phyloP scores from a whole-genome alignment of 2,113 vertebrate genomes.

The Oncorhynchus tshawytscha region DNA sequence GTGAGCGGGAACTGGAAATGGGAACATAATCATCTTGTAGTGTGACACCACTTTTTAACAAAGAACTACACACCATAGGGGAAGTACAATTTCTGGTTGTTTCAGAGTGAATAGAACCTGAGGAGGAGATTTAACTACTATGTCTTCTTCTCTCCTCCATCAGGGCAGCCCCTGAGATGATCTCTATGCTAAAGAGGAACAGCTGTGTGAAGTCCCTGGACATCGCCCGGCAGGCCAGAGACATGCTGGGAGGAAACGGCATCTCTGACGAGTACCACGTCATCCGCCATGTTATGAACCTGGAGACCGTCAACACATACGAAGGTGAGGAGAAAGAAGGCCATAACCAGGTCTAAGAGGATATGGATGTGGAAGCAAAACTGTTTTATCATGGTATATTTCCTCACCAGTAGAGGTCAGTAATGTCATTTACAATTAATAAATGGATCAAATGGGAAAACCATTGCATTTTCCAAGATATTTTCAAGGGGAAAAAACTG shows the following conservation, averaged over 20 bases:
- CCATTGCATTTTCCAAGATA: background rate
- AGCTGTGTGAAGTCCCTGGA: conserved; percentile 89
- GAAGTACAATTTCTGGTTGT: background rate
- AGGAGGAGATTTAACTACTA: background rate
- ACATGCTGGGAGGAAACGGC: conserved; percentile 92
- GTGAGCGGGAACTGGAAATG: conserved; percentile 48
- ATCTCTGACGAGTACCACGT: conserved; percentile 88
- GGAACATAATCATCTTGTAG: background rate
- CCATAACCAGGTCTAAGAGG: background rate
- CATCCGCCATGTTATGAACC: conserved; percentile 88
- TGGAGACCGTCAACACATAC: conserved; percentile 92
- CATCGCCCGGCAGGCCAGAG: conserved; percentile 84
- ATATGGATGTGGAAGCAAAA: background rate
- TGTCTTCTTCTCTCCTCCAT: background rate
- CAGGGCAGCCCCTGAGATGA: conserved; percentile 85
- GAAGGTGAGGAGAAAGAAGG: conserved; percentile 76
- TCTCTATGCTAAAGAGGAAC: conserved; percentile 92
- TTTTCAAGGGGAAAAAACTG: background rate
- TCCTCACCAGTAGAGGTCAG: conserved; percentile 16
- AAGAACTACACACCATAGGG: background rate
- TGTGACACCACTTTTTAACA: too few species aligned
- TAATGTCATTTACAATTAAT: background rate
- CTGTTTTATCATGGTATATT: background rate
- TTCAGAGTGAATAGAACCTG: background rate
- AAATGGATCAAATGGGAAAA: background rate